Evolutionary conservation across 2,797 vertebrate genomes (phyloP).

Genomic region (Gymnothorax javanicus): DNA sequence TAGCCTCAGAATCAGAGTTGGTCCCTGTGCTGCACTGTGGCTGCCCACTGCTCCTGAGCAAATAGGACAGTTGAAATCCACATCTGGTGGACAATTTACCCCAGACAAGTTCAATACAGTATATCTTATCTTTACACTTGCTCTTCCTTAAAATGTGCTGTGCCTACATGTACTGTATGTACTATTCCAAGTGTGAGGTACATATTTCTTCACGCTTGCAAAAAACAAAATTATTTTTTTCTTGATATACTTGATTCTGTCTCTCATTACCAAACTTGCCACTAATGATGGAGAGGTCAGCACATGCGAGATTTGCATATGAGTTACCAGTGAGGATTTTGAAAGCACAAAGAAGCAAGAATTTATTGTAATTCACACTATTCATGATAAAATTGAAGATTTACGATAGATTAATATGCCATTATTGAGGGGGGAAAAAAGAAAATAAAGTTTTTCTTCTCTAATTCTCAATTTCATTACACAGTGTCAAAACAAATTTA

Average conservation of each 20-base stretch:
- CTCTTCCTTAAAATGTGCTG: too few relatives aligned
- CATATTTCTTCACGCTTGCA: neutral
- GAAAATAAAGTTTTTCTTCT: neutral
- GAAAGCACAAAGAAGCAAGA: neutral
- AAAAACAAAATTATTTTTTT: neutral
- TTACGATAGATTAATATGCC: slow-evolving; percentile 26
- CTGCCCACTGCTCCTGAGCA: too few relatives aligned
- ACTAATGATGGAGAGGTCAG: neutral
- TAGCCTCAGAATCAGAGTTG: too few relatives aligned
- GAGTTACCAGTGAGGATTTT: neutral
- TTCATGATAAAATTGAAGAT: neutral
- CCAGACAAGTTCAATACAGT: too few relatives aligned
- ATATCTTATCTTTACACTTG: too few relatives aligned
- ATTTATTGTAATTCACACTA: neutral
- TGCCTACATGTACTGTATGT: too few relatives aligned
- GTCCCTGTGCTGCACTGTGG: too few relatives aligned
- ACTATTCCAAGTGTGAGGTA: neutral
- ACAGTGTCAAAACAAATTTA: slow-evolving; percentile 27
- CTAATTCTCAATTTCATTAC: slow-evolving; percentile 11
- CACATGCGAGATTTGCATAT: neutral
- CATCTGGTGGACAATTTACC: too few relatives aligned
- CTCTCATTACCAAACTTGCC: neutral
- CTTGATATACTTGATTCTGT: neutral
- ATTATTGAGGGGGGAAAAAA: slow-evolving; percentile 14
- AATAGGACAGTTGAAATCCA: too few relatives aligned